Evolutionary conservation across 53 echinoderm and acorn worm genomes (phyloP).

Genomic region (Temnopleurus reevesii): DNA sequence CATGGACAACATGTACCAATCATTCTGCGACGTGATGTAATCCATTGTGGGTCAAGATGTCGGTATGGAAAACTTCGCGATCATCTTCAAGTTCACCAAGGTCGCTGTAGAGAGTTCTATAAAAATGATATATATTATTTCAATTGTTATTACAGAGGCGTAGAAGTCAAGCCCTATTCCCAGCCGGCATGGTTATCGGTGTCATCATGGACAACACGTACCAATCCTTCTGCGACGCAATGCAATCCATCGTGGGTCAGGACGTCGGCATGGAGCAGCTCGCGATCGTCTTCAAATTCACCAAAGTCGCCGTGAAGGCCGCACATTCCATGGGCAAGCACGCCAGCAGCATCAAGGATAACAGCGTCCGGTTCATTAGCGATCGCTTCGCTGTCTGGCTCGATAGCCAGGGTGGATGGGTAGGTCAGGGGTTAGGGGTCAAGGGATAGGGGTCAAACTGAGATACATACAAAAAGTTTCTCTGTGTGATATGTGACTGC

Average conservation of each 20-base stretch:
- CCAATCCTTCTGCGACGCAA: constrained; percentile 78
- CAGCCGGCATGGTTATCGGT: constrained; percentile 53
- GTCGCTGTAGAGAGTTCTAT: constrained; percentile 84
- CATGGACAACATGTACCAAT: no score
- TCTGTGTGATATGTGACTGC: background rate
- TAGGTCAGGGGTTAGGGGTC: constrained; percentile 67
- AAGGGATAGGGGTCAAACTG: no score
- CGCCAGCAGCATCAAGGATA: constrained; percentile 87
- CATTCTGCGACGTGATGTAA: constrained; percentile 82
- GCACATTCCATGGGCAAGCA: constrained; percentile 77
- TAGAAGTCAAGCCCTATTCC: background rate
- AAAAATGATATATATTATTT: no score
- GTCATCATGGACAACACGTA: constrained; percentile 86
- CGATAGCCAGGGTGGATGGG: constrained; percentile 99
- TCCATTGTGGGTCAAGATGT: constrained; percentile 75
- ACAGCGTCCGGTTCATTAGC: constrained; percentile 88
- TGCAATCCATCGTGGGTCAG: constrained; percentile 85
- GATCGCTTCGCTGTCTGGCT: constrained; percentile 93
- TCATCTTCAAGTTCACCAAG: constrained; percentile 91
- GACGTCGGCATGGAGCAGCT: constrained; percentile 87
- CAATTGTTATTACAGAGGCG: constrained; percentile 10
- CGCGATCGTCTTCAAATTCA: constrained; percentile 95
- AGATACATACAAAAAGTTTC: no score
- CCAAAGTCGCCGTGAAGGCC: constrained; percentile 90
- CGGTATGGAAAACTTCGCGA: constrained; percentile 76